Conservation (phyloP, 2,113 vertebrate genomes). For the Nothocercus nigrocapillus region DNA sequence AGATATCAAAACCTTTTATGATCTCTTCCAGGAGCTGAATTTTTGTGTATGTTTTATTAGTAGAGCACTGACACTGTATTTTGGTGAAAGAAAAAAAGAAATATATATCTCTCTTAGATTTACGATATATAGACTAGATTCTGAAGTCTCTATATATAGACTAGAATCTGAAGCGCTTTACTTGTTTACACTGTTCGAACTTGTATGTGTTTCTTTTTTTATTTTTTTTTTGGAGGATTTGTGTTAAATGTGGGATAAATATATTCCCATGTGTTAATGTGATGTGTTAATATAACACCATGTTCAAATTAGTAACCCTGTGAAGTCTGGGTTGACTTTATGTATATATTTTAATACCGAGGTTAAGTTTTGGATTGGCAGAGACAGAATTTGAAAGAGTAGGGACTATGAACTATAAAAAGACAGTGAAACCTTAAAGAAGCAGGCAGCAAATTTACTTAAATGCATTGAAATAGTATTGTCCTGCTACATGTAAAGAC, state of each 20-base stretch:
- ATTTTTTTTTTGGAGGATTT: not conserved
- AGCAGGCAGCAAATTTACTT: not conserved
- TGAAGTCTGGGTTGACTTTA: not conserved
- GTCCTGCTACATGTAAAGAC: not conserved
- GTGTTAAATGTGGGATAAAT: not conserved
- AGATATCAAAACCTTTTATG: not conserved
- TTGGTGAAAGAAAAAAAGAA: not conserved
- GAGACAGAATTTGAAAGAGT: not conserved
- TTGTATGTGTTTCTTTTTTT: not conserved
- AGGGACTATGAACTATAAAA: not conserved
- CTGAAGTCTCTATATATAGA: not conserved
- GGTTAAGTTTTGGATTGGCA: not conserved
- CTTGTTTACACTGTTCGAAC: not conserved
- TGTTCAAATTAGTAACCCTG: not conserved
- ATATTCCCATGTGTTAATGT: not conserved
- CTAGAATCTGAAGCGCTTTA: not conserved
- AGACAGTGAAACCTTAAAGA: not conserved
- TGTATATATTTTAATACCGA: not conserved
- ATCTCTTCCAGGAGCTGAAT: not conserved
- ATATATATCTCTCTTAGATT: not conserved
- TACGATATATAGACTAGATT: not conserved
- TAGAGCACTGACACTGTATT: rapidly evolving
- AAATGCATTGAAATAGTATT: not conserved
- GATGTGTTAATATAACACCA: not conserved
- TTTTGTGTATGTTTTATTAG: not conserved